A percentile compares a stretch with the other conserved stretches of the same genome.
These are phyloP conservation scores for Silurus lanzhouensis DNA, from an alignment of 2,797 vertebrate genomes.

Conservation along the genomic window DNA sequence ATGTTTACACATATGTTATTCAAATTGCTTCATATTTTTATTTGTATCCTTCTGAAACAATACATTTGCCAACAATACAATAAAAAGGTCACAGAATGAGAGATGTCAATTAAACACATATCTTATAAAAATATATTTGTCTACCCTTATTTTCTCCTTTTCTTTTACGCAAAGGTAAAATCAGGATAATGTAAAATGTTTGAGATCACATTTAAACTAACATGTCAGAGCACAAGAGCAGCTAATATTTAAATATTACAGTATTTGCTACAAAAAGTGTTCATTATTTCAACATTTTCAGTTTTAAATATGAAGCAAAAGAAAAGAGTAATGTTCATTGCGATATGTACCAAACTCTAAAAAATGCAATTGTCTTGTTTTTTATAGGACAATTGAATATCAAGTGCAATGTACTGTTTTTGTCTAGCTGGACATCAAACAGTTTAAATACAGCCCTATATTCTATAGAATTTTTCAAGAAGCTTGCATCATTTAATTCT, in stretches of 20 bases:
- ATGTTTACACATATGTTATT: too few species aligned
- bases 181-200: too few species aligned
- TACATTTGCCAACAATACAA: neutral
- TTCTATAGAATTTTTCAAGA: rapidly evolving
- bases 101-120: neutral
- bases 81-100: neutral
- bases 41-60: neutral
- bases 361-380: neutral
- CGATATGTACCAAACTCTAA: neutral
- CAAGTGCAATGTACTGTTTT: neutral
- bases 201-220: too few species aligned
- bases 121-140: neutral
- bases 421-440: neutral
- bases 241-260: neutral
- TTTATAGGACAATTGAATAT: neutral
- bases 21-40: neutral
- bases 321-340: neutral
- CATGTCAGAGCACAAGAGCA: neutral
- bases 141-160: too few species aligned
- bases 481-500: neutral
- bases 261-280: neutral
- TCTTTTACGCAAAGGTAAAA: too few species aligned
- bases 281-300: neutral
- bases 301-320: neutral
- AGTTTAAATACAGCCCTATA: neutral